These are phyloP conservation scores for Montipora capitata DNA, from an alignment of 92 coral and sea anemone genomes.

Conservation along the genomic window DNA sequence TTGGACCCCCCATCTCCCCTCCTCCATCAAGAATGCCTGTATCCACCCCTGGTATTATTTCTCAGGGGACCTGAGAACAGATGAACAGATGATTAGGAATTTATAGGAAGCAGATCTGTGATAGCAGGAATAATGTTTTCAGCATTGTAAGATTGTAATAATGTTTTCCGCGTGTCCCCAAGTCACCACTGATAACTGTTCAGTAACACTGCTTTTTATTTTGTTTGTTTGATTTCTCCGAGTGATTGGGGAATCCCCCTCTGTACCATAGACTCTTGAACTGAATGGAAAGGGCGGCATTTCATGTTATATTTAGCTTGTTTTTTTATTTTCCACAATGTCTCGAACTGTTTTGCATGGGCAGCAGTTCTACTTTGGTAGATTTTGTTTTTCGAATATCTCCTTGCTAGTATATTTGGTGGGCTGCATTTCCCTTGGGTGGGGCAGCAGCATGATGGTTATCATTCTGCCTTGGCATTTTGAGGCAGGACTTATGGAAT, in stretches of 20 bases:
- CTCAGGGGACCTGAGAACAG: no score
- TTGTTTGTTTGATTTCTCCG: background rate
- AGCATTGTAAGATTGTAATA: no score
- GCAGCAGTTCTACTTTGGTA: no score
- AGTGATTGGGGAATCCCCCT: conserved; percentile 1
- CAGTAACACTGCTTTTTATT: background rate
- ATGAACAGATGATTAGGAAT: no score
- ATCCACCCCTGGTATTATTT: no score
- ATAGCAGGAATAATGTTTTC: no score
- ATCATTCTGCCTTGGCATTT: conserved; percentile 6
- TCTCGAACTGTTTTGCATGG: background rate
- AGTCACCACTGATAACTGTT: no score
- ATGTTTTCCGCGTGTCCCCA: no score
- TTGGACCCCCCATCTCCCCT: no score
- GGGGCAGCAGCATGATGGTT: conserved; percentile 7
- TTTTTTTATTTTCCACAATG: no score
- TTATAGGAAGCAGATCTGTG: no score
- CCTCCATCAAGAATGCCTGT: no score
- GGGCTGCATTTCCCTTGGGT: conserved; percentile 32
- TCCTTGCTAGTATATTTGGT: background rate
- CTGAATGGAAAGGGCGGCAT: background rate
- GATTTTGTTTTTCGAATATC: background rate
- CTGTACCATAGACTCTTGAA: background rate
- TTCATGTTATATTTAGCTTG: background rate
- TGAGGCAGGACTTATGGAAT: background rate